Evolutionary conservation across 2,888 invertebrate genomes (phyloP).

Genomic region (Drosophila tanythrix): DNA sequence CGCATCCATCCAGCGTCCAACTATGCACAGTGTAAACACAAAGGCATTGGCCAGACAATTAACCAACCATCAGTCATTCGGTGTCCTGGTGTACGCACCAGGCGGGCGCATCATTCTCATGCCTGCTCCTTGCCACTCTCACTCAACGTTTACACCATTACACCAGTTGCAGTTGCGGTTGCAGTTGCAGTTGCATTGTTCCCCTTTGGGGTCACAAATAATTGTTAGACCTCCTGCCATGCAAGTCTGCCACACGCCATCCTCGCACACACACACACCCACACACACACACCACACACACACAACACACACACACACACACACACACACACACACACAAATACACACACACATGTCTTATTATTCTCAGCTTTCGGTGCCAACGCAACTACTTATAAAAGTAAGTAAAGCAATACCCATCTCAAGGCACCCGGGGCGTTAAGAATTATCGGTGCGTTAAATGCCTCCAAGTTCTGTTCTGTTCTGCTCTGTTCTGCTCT

Average conservation of each 20-base stretch:
- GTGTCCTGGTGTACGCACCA: slow-evolving; percentile 65
- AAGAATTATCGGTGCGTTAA: not conserved
- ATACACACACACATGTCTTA: not conserved
- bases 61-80: slow-evolving; percentile 79
- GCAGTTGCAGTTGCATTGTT: slow-evolving; percentile 49
- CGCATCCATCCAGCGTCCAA: slow-evolving; percentile 41
- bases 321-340: slow-evolving; percentile 1
- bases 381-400: slow-evolving; percentile 18
- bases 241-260: slow-evolving; percentile 19
- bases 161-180: slow-evolving; percentile 39
- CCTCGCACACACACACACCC: slow-evolving; percentile 1
- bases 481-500: not conserved
- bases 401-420: not conserved
- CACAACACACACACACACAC: not conserved
- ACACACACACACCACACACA: not conserved
- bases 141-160: slow-evolving; percentile 30
- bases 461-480: not conserved
- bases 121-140: slow-evolving; percentile 2
- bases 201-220: slow-evolving; percentile 62
- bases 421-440: not conserved
- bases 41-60: slow-evolving; percentile 75
- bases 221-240: slow-evolving; percentile 58
- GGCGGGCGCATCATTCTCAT: slow-evolving; percentile 50
- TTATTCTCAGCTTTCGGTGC: not conserved
- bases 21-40: slow-evolving; percentile 39